A percentile compares a stretch with the other conserved stretches of the same genome.
Evolutionary conservation across 2,888 invertebrate species (phyloP).

Genomic region (Xiphydria camelus): DNA sequence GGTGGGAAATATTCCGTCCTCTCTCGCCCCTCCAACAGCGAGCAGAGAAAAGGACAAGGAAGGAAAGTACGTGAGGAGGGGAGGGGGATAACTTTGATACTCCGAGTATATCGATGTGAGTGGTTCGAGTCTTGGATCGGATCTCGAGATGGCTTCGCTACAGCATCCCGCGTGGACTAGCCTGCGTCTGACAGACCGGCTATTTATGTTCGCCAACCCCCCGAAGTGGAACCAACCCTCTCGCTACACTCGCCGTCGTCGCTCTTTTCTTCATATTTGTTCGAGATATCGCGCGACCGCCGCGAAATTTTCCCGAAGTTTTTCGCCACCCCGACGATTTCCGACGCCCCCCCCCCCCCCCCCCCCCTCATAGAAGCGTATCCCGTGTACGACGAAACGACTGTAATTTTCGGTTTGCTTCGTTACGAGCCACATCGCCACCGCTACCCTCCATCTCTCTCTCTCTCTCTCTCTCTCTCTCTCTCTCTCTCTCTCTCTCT

Average conservation of each 20-base stretch:
- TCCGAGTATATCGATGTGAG: conserved; percentile 25
- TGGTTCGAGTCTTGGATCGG: too few relatives aligned
- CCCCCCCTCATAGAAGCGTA: not conserved
- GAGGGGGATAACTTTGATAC: conserved; percentile 20
- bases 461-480: not conserved
- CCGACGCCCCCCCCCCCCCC: not conserved
- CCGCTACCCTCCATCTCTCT: not conserved
- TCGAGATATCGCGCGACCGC: conserved; percentile 4
- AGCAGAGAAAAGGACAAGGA: too few relatives aligned
- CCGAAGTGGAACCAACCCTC: conserved; percentile 7
- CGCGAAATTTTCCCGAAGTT: not conserved
- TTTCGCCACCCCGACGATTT: not conserved
- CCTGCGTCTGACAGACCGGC: conserved; percentile 26
- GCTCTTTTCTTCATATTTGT: conserved; percentile 8
- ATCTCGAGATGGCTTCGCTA: conserved; percentile 20
- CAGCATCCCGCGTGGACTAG: conserved; percentile 17
- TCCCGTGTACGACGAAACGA: too few relatives aligned
- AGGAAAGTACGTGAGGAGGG: too few relatives aligned
- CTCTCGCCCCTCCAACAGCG: too few relatives aligned
- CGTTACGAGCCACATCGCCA: too few relatives aligned
- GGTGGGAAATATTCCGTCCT: too few relatives aligned
- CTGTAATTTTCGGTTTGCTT: too few relatives aligned
- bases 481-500: not conserved
- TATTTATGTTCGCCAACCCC: conserved; percentile 27
- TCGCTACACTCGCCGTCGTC: conserved; percentile 23